Conservation (phyloP, 2,888 invertebrate genomes). For the Stenoptilia bipunctidactyla region DNA sequence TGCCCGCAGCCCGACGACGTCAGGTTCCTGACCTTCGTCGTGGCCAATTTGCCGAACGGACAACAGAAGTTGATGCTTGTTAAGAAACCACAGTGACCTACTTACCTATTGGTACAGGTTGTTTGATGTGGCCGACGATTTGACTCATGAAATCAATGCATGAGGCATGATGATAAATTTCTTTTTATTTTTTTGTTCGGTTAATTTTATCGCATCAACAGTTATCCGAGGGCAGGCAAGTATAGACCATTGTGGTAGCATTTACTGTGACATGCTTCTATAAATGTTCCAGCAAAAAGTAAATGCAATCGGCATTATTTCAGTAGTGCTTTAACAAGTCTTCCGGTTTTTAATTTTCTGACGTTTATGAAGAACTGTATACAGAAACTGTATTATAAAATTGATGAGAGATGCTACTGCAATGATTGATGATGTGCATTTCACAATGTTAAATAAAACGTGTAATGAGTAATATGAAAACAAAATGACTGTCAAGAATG, state of each 20-base stretch:
- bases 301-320: background rate
- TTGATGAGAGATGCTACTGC: conserved; percentile 45
- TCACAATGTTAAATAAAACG: conserved; percentile 18
- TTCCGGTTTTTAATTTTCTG: conserved; percentile 1
- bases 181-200: too few relatives aligned
- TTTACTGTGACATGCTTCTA: background rate
- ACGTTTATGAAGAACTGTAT: too few relatives aligned
- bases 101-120: too few relatives aligned
- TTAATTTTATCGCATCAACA: too few relatives aligned
- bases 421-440: conserved; percentile 27
- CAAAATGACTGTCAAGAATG: conserved; percentile 49
- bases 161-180: too few relatives aligned
- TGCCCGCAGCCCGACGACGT: conserved; percentile 33
- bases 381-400: background rate
- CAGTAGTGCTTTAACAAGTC: conserved; percentile 2
- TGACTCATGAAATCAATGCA: too few relatives aligned
- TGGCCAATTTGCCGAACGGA: background rate
- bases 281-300: too few relatives aligned
- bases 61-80: background rate
- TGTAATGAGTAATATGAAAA: conserved; percentile 18
- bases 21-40: conserved; percentile 3
- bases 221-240: too few relatives aligned
- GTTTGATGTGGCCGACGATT: too few relatives aligned
- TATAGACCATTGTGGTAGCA: background rate
- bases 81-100: background rate